These are phyloP conservation scores for Muscina levida DNA, from an alignment of 2,888 invertebrate genomes.

Conservation along the genomic window DNA sequence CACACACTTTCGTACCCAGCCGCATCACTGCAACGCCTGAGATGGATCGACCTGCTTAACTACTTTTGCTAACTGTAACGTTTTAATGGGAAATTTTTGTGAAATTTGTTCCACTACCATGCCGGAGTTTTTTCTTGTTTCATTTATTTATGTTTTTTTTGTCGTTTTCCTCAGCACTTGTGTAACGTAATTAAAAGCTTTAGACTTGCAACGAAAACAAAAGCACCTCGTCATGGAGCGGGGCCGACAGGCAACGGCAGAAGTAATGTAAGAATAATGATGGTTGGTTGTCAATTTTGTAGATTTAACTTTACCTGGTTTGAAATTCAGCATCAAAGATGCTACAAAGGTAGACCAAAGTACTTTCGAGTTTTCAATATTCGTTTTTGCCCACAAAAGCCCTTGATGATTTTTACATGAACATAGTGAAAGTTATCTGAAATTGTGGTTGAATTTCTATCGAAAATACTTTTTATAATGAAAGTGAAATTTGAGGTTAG, in stretches of 20 bases:
- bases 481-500: background rate
- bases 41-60: constrained; percentile 59
- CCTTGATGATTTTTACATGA: background rate
- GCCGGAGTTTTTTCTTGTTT: constrained; percentile 64
- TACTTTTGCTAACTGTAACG: constrained; percentile 64
- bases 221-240: background rate
- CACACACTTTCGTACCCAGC: constrained; percentile 22
- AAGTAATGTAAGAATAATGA: constrained; percentile 58
- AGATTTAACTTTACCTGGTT: constrained; percentile 42
- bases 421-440: background rate
- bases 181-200: constrained; percentile 78
- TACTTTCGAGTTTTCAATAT: background rate
- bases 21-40: constrained; percentile 10
- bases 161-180: constrained; percentile 66
- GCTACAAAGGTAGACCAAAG: constrained; percentile 38
- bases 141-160: constrained; percentile 56
- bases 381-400: background rate
- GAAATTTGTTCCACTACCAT: constrained; percentile 28
- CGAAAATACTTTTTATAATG: background rate
- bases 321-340: background rate
- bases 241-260: too few relatives aligned
- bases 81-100: constrained; percentile 56
- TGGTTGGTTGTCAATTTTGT: constrained; percentile 58
- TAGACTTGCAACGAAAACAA: constrained; percentile 55
- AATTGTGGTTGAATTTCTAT: background rate